Percentiles rank a stretch among this genome's conserved stretches.
Evolutionary conservation across 2,797 vertebrate genomes (phyloP).

Genomic region (Vipera latastei): DNA sequence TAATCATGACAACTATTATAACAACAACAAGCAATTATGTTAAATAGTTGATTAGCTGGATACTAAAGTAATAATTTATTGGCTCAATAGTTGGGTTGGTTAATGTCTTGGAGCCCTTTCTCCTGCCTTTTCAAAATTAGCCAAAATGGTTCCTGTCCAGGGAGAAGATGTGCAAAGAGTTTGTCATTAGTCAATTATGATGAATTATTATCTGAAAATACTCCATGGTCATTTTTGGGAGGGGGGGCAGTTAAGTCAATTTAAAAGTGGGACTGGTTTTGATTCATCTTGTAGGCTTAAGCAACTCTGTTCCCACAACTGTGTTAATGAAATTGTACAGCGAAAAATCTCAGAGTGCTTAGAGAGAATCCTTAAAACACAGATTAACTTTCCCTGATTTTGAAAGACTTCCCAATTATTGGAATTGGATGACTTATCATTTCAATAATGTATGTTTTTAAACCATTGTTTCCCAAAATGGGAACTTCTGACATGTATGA

Average conservation of each 20-base stretch:
- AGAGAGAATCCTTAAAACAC: neutral
- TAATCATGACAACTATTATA: neutral
- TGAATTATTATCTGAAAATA: neutral
- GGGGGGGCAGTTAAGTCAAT: neutral
- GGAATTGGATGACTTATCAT: neutral
- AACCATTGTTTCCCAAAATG: neutral
- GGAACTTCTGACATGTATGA: neutral
- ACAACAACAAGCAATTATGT: neutral
- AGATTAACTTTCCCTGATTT: neutral
- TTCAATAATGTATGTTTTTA: neutral
- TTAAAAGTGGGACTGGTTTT: neutral
- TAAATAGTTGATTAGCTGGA: neutral
- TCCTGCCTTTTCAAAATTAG: neutral
- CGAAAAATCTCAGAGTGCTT: neutral
- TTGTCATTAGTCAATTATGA: neutral
- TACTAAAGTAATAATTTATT: neutral
- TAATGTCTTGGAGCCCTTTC: neutral
- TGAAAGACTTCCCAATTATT: neutral
- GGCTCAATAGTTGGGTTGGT: neutral
- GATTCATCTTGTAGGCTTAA: neutral
- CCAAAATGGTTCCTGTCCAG: neutral
- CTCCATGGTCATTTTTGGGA: neutral
- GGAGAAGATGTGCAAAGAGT: neutral
- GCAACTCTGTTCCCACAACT: neutral
- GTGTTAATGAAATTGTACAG: neutral